Base-by-base conservation (phyloP, 1,140 invertebrate species). In the Bombus sylvicola region DNA sequence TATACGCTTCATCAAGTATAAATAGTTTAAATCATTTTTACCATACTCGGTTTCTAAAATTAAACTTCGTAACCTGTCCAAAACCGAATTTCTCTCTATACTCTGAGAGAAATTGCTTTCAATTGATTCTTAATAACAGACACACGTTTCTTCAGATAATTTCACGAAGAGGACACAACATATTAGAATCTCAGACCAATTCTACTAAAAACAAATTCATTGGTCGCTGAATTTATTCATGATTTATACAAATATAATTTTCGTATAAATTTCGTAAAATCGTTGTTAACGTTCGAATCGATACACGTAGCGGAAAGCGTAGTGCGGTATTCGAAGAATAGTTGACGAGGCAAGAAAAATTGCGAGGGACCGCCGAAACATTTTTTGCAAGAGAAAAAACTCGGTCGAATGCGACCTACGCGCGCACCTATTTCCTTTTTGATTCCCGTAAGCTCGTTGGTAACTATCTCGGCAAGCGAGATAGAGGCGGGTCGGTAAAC, bases 401-500 rank as follows among this genome's bases (percentile, higher is more conserved):
- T 57, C 62, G 34, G 31, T 28, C 72, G 59, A 41, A 47, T 28
- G n/a, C n/a, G 64, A 69, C 28, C n/a, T 39, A 76, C 57, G 66
- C 34, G 74, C 41, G 69, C 62, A 47, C 31, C 47, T 25, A 69
- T 59, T 41, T 57, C 64, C 73, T 41, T 64, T 57, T 18, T n/a
- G 39, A 53, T 64, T 68, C 31, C 22, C 25, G 57, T 85, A 87
- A 89, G 88, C 81, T 89, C 62, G 68, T 68, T 62, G 88, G 31
- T 59, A 90, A 89, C 75, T 89, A 87, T 74, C 77, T 66, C 78
- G 57, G 66, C 28, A 47, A 73, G 62, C 68, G 57, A 86, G 74
- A 62, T 81, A 59, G 85, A 62, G 69, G 57, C 82, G 74, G 34
- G 75, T 90, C 71, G 82, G 86, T 88, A 90, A 90, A 90, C 86